A percentile compares a stretch with the other conserved stretches of the same genome.
Conservation (phyloP, 2,797 vertebrate species). For the Simalia tracyae region DNA sequence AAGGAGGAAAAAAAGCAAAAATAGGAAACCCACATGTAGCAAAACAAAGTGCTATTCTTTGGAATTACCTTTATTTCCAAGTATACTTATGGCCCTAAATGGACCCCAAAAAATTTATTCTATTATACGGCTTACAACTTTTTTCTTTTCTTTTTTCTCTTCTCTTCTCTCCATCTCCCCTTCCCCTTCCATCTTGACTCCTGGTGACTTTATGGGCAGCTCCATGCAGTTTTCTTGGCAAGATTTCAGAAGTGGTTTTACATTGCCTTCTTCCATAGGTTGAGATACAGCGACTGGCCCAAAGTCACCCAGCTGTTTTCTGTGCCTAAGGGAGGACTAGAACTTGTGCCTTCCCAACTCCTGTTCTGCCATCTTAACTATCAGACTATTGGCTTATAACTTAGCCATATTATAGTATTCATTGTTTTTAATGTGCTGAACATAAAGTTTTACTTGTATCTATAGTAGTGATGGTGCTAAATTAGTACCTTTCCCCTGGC, state of each 20-base stretch:
- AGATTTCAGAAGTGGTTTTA: neutral
- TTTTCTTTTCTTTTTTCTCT: too few species aligned
- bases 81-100: neutral
- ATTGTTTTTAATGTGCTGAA: neutral
- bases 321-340: neutral
- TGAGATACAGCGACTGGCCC: neutral
- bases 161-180: neutral
- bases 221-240: neutral
- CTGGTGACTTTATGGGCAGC: neutral
- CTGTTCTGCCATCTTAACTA: neutral
- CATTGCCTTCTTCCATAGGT: neutral
- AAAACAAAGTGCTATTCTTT: too few species aligned
- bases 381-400: neutral
- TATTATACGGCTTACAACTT: too few species aligned
- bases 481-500: too few species aligned
- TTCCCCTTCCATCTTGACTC: neutral
- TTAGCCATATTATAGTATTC: neutral
- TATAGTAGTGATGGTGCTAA: neutral
- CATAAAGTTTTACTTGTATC: neutral
- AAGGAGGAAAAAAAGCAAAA: too few species aligned
- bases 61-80: too few species aligned
- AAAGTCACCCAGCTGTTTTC: neutral
- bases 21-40: too few species aligned
- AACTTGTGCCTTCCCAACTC: neutral
- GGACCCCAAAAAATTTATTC: neutral